phyloP scores from a whole-genome alignment of 1,140 invertebrate species.

The Temnothorax longispinosus region DNA sequence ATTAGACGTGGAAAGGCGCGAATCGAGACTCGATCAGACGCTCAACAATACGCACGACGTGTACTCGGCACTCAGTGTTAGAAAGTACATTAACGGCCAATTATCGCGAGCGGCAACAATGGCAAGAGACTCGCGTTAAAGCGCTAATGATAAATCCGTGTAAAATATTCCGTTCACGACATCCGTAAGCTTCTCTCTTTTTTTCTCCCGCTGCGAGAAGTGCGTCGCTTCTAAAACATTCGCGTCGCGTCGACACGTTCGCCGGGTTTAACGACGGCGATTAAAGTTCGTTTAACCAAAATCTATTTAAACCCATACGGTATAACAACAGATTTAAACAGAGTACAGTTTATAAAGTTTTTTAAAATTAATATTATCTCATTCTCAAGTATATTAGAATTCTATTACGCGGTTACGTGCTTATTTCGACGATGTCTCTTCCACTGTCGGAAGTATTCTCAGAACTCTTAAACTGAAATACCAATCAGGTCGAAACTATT shows the following conservation, averaged over 20 bases:
- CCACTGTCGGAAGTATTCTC: neutral
- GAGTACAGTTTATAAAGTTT: neutral
- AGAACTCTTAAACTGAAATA: neutral
- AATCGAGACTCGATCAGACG: slow-evolving; percentile 30
- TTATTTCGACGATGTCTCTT: neutral
- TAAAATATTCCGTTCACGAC: slow-evolving; percentile 36
- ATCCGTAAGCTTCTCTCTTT: slow-evolving; percentile 10
- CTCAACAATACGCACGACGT: slow-evolving; percentile 23
- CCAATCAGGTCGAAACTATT: neutral
- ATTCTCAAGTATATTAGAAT: neutral
- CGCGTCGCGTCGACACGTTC: neutral
- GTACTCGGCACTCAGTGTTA: slow-evolving; percentile 1
- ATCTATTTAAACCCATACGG: neutral
- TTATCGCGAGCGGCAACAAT: slow-evolving; percentile 49
- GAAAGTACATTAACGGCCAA: slow-evolving; percentile 51
- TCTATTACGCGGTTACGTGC: neutral
- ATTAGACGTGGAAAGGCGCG: slow-evolving; percentile 48
- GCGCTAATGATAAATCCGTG: slow-evolving; percentile 34
- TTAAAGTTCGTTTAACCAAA: neutral
- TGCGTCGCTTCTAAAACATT: neutral
- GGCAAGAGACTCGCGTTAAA: slow-evolving; percentile 31
- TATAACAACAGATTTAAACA: no score
- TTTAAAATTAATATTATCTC: neutral
- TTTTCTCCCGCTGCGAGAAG: neutral
- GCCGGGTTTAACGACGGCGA: neutral